phyloP scores from a whole-genome alignment of 2,888 invertebrate genomes.

The Cataglyphis altisquamis region DNA sequence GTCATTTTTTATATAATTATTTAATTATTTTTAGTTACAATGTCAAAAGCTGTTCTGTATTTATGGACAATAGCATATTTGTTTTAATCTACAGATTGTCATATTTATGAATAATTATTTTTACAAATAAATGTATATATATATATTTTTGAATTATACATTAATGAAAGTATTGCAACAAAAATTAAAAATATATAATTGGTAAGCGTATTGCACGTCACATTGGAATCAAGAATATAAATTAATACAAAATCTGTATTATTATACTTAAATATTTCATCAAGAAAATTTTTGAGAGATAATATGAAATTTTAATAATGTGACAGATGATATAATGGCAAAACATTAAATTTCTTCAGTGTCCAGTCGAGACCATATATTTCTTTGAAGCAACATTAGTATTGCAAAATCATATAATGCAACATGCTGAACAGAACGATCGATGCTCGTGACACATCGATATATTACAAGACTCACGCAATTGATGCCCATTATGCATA shows the following conservation, averaged over 20 bases:
- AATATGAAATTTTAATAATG: conserved; percentile 36
- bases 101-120: conserved; percentile 1
- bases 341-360: conserved; percentile 44
- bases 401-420: conserved; percentile 35
- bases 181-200: background rate
- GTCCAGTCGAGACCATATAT: conserved; percentile 43
- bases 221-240: background rate
- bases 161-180: conserved; percentile 24
- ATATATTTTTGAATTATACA: background rate
- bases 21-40: conserved; percentile 27
- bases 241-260: conserved; percentile 29
- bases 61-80: background rate
- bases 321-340: conserved; percentile 36
- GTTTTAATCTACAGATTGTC: background rate
- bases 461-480: conserved; percentile 33
- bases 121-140: conserved; percentile 5
- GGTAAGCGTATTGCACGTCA: background rate
- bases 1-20: conserved; percentile 7
- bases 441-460: conserved; percentile 17
- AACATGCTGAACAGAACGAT: conserved; percentile 41
- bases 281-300: background rate
- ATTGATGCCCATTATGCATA: conserved; percentile 23
- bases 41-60: conserved; percentile 4
- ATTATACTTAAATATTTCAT: conserved; percentile 15
- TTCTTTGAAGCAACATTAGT: conserved; percentile 44